These are phyloP conservation scores for Microplitis manilae DNA, from an alignment of 2,888 invertebrate species.

Conservation along the genomic window DNA sequence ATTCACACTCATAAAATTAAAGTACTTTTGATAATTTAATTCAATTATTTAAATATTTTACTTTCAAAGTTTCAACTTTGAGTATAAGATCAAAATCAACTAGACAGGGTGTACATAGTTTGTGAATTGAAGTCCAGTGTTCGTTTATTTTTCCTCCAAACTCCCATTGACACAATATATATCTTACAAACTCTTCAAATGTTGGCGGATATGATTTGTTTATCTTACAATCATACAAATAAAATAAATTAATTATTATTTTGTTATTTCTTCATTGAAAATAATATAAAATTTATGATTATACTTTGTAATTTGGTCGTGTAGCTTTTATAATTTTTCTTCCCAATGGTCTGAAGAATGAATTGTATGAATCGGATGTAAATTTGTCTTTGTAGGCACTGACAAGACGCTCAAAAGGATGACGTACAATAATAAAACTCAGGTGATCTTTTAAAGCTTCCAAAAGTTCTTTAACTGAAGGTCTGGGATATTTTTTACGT, in stretches of 20 bases:
- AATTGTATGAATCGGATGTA: constrained; percentile 84
- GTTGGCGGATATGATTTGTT: constrained; percentile 77
- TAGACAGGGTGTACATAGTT: constrained; percentile 89
- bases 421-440: constrained; percentile 85
- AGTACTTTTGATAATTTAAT: not conserved
- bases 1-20: no score
- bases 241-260: no score
- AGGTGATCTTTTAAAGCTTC: constrained; percentile 83
- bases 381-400: constrained; percentile 89
- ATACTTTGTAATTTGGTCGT: constrained; percentile 73
- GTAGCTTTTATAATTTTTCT: constrained; percentile 83
- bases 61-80: constrained; percentile 88
- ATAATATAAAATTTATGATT: not conserved
- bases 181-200: constrained; percentile 86
- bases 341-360: constrained; percentile 85
- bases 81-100: constrained; percentile 85
- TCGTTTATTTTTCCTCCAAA: constrained; percentile 80
- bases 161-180: constrained; percentile 80
- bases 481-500: constrained; percentile 84
- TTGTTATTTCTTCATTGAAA: not conserved
- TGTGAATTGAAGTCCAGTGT: constrained; percentile 88
- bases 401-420: constrained; percentile 84
- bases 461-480: constrained; percentile 79
- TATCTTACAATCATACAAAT: no score
- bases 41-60: constrained; percentile 57